Conservation (phyloP, 2,113 vertebrate genomes). For the Tetraodon nigroviridis region DNA sequence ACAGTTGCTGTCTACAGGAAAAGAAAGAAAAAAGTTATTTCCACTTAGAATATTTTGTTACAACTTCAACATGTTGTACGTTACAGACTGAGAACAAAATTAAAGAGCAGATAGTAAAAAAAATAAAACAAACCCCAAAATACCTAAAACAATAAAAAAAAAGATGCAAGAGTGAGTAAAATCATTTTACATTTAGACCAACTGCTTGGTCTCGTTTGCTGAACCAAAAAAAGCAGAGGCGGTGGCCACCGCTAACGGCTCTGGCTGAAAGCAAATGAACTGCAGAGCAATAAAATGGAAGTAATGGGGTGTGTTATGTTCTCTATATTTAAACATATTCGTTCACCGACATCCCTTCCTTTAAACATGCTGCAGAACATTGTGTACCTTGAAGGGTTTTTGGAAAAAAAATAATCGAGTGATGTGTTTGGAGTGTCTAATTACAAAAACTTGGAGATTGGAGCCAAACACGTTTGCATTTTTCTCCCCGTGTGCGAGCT, state of each 20-base stretch:
- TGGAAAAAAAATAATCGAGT: too few relatives aligned
- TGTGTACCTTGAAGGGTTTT: background rate
- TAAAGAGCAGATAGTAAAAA: too few relatives aligned
- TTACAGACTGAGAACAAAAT: too few relatives aligned
- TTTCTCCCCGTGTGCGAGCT: too few relatives aligned
- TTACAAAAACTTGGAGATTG: too few relatives aligned
- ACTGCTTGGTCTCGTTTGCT: background rate
- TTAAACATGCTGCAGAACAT: background rate
- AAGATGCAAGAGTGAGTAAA: background rate
- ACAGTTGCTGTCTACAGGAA: constrained; percentile 76
- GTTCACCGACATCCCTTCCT: constrained; percentile 7
- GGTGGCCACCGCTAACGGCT: constrained; percentile 37
- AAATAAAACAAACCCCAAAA: background rate
- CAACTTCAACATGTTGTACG: too few relatives aligned
- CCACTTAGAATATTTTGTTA: background rate
- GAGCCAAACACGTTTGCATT: too few relatives aligned
- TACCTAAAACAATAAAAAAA: background rate
- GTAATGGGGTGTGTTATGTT: constrained; percentile 62
- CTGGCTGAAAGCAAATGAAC: constrained; percentile 62
- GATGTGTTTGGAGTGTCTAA: too few relatives aligned
- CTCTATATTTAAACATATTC: constrained; percentile 58
- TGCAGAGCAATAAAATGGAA: constrained; percentile 59
- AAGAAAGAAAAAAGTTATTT: constrained; percentile 2
- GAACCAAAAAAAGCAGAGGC: constrained; percentile 29
- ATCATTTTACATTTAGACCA: background rate